Percentiles rank a stretch among this genome's conserved stretches.
Conservation (phyloP, 35 echinoderm and acorn worm species). For the Ophiothrix spiculata region DNA sequence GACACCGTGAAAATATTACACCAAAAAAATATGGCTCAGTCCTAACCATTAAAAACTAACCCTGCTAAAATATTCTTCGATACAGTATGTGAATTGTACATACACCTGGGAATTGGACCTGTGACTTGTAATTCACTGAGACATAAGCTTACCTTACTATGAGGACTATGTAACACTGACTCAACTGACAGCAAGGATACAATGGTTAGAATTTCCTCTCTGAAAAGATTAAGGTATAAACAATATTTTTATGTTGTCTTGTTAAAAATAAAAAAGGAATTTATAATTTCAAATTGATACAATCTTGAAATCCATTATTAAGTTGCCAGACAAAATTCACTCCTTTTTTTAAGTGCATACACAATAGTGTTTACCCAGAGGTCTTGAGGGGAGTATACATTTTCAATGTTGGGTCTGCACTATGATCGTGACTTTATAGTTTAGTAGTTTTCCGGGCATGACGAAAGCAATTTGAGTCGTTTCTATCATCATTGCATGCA, state of each 20-base stretch:
- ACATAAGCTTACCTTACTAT: conserved; percentile 61
- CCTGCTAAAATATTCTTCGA: neutral
- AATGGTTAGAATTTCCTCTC: conserved; percentile 87
- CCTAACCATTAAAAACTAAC: neutral
- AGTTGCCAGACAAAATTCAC: no score
- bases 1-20: neutral
- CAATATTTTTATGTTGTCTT: no score
- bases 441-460: neutral
- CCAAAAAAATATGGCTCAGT: neutral
- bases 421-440: no score
- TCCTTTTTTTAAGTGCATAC: no score
- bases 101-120: neutral
- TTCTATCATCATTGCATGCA: neutral
- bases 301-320: no score
- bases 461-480: neutral
- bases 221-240: conserved; percentile 20
- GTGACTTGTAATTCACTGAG: neutral
- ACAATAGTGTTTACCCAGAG: no score
- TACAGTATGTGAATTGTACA: neutral
- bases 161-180: conserved; percentile 62
- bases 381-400: no score
- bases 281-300: no score
- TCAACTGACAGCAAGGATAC: conserved; percentile 84
- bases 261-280: no score
- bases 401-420: no score